Base-by-base conservation (phyloP, 2,888 invertebrate genomes). In the Loripinus fragilis region DNA sequence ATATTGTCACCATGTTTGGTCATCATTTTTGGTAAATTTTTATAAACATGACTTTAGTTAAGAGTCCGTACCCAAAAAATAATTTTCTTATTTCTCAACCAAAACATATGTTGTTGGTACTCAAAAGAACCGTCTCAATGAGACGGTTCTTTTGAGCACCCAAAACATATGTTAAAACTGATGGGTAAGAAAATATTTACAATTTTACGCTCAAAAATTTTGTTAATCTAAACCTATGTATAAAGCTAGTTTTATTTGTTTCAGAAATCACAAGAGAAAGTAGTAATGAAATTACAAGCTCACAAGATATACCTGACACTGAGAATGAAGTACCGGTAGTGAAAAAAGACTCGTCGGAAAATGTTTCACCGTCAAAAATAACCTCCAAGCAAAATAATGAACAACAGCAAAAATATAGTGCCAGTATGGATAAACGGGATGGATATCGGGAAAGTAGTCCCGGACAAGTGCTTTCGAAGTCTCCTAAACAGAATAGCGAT, bases 191-290 rank as follows among this genome's bases (percentile, higher is more conserved):
- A n/a, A n/a, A n/a, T n/a, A n/a, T n/a, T n/a, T n/a, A n/a, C n/a
- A n/a, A n/a, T n/a, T n/a, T n/a, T n/a, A n/a, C n/a, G n/a, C n/a
- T n/a, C n/a, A n/a, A n/a, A n/a, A n/a, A n/a, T n/a, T n/a, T n/a
- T n/a, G n/a, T n/a, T n/a, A n/a, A n/a, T n/a, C n/a, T n/a, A n/a
- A n/a, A n/a, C n/a, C n/a, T n/a, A n/a, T n/a, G n/a, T n/a, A n/a
- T n/a, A n/a, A n/a, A 41, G 7, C 41, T 41, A 15, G 7, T 41
- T 10, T 41, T 41, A 41, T 45, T 45, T 12, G 15, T 87, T 85
- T 20, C 83, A 91, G 91, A 91, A 87, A 91, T 91, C 25, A 91
- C 90, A 0, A 72, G 88, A 69, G 91, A 91, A 79, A 90, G 90
- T 80, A 90, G 90, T 71, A 83, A 85, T 50, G 90, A 90, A 42